Conservation (phyloP, 2,888 invertebrate species). For the Taenaris catops region DNA sequence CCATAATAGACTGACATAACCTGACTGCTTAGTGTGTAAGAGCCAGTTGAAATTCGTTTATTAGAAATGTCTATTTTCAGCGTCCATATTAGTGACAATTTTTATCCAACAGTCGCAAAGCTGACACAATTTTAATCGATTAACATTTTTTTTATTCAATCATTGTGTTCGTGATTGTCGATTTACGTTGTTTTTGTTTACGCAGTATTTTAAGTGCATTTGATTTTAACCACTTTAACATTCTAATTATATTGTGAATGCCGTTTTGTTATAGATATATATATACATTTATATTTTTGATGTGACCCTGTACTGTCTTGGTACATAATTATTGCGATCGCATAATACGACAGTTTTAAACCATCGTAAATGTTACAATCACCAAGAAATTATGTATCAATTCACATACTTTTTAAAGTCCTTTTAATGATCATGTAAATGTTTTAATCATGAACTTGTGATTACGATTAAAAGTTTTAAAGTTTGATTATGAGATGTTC, state of each 20-base stretch:
- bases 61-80: too few species aligned
- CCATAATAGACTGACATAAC: too few species aligned
- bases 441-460: slow-evolving; percentile 74
- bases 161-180: too few species aligned
- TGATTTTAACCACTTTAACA: slow-evolving; percentile 77
- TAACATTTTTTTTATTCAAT: slow-evolving; percentile 62
- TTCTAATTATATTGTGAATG: too few species aligned
- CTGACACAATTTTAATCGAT: slow-evolving; percentile 64
- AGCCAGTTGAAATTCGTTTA: too few species aligned
- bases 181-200: slow-evolving; percentile 44
- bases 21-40: too few species aligned
- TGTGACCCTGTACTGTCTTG: too few species aligned
- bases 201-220: slow-evolving; percentile 47
- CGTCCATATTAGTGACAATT: slow-evolving; percentile 6
- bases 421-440: slow-evolving; percentile 45
- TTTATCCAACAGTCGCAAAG: slow-evolving; percentile 9
- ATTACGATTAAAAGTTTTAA: slow-evolving; percentile 63
- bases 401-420: slow-evolving; percentile 40
- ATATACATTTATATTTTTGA: too few species aligned
- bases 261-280: too few species aligned
- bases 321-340: slow-evolving; percentile 53
- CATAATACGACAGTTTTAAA: slow-evolving; percentile 5
- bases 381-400: slow-evolving; percentile 65
- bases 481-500: slow-evolving; percentile 62
- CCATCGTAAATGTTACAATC: slow-evolving; percentile 11